phyloP scores from a whole-genome alignment of 1,140 invertebrate genomes.

The Drosophila bipectinata region DNA sequence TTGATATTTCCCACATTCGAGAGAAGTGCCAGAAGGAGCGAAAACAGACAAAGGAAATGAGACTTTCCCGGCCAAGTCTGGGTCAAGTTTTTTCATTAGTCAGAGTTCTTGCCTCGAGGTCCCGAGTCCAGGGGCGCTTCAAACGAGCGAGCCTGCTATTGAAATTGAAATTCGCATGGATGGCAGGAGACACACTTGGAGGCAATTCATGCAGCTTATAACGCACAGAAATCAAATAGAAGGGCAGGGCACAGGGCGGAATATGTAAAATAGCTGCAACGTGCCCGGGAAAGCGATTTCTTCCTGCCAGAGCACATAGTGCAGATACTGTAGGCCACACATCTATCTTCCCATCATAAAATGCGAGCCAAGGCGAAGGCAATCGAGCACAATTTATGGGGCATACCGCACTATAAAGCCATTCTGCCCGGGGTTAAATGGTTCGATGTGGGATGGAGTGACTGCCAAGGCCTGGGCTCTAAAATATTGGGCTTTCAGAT shows the following conservation, averaged over 20 bases:
- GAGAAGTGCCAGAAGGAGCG: constrained; percentile 25
- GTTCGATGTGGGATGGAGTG: constrained; percentile 13
- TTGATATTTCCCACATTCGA: constrained; percentile 53
- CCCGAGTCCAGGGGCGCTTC: constrained; percentile 12
- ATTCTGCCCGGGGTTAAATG: constrained; percentile 28
- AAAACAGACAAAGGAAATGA: constrained; percentile 24
- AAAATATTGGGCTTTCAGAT: background rate
- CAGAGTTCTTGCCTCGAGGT: constrained; percentile 32
- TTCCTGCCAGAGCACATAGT: constrained; percentile 23
- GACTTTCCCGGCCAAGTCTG: constrained; percentile 10
- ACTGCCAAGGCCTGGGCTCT: background rate
- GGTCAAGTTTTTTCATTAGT: constrained; percentile 49
- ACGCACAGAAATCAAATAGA: constrained; percentile 27
- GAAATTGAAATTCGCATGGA: constrained; percentile 29
- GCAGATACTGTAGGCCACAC: background rate
- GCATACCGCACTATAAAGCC: constrained; percentile 30
- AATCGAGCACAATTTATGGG: constrained; percentile 30
- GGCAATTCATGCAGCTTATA: constrained; percentile 49
- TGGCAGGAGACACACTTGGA: background rate
- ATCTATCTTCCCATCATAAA: constrained; percentile 49
- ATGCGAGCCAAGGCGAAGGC: constrained; percentile 15
- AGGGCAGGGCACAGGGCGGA: background rate
- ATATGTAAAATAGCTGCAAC: constrained; percentile 61
- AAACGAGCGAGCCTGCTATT: background rate
- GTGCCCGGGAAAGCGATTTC: constrained; percentile 46